Base-by-base conservation (phyloP, 2,113 vertebrate genomes). In the Chrysemys picta region DNA sequence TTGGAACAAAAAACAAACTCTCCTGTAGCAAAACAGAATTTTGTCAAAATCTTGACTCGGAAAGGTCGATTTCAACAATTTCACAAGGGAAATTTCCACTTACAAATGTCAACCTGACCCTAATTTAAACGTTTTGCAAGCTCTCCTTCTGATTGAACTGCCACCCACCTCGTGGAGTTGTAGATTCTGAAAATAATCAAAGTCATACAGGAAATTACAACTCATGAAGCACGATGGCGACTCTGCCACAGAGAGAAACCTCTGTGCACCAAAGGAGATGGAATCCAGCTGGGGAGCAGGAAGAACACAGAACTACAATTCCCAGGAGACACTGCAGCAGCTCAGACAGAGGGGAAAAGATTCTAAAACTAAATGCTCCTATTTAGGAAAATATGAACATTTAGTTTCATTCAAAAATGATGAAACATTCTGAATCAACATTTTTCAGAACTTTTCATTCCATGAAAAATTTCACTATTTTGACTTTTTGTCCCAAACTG, bases 21-120 rank as follows among this genome's bases (percentile, higher is more conserved):
- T 94, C 87, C 59, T 31, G 80, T 83, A 69, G 75, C 95, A 86
- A 93, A 95, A 92, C 3, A 95, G 57, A 93, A 89, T 65, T 35
- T 52, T 88, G 81, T 88, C 21, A 86, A 84, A 84, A 82, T 93
- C 52, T 82, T 54, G 54, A 91, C 87, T 22, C 89, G 69, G 35
- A 84, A 49, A 13, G 3, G 3, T 49, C 89, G 11, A 80, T 84
- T 95, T 91, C 62, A 54, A 54, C 27, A 93, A 45, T 94, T 91
- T 89, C 82, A 50, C 59, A 81, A 82, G 89, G 49, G 24, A 96
- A 94, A 95, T 82, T 87, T 10, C 65, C 14, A 17, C 19, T 72
- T 22, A 38, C 65, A 72, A 22, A 38, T 11, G n/a, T 47, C 42
- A 88, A 13, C 3, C 29, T 94, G 75, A 91, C 87, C 81, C 79